Evolutionary conservation across 1,140 invertebrate genomes (phyloP).

Genomic region (Varroa destructor): DNA sequence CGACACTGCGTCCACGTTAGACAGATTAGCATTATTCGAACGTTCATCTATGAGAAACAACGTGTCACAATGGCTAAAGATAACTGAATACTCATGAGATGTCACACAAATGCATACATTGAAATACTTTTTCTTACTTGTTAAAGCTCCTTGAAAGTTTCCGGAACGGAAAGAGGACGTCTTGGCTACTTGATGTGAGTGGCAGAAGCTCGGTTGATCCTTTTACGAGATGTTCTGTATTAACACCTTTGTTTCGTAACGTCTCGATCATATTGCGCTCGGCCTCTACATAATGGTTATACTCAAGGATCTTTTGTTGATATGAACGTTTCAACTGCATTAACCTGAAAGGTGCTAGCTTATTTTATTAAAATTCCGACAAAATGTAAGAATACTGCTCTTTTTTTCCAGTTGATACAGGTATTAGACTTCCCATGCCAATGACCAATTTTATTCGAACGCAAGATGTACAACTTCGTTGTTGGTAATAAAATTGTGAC

Average conservation of each 20-base stretch:
- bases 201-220: slow-evolving; percentile 8
- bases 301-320: slow-evolving; percentile 21
- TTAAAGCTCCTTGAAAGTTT: slow-evolving; percentile 16
- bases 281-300: slow-evolving; percentile 16
- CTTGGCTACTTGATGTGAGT: background rate
- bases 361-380: background rate
- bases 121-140: background rate
- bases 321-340: slow-evolving; percentile 18
- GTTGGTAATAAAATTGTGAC: too few relatives aligned
- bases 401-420: too few relatives aligned
- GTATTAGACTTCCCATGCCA: too few relatives aligned
- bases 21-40: too few relatives aligned
- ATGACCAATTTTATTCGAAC: too few relatives aligned
- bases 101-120: too few relatives aligned
- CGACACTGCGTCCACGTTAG: too few relatives aligned
- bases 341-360: background rate
- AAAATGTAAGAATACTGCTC: background rate
- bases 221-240: slow-evolving; percentile 24
- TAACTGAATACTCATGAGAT: too few relatives aligned
- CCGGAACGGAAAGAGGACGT: slow-evolving; percentile 17
- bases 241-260: slow-evolving; percentile 21
- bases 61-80: too few relatives aligned
- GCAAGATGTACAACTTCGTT: too few relatives aligned
- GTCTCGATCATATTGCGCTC: slow-evolving; percentile 16
- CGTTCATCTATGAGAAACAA: too few relatives aligned